Evolutionary conservation across 2,888 invertebrate species (phyloP).

Genomic region (Bellardia pandia): DNA sequence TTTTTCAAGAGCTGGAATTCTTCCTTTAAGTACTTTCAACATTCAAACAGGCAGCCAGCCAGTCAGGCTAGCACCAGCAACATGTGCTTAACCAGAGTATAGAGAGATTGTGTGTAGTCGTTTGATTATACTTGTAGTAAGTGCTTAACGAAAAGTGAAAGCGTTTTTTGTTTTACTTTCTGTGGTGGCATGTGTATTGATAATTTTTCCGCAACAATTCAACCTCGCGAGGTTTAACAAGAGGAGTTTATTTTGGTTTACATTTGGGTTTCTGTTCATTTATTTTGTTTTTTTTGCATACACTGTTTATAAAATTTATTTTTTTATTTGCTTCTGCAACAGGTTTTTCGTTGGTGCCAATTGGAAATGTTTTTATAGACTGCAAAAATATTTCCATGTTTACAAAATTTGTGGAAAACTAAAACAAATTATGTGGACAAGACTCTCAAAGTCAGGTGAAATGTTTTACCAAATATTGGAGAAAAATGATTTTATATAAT

Average conservation of each 20-base stretch:
- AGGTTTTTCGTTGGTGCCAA: slow-evolving; percentile 2
- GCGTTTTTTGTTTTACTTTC: slow-evolving; percentile 64
- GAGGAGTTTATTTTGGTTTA: slow-evolving; percentile 10
- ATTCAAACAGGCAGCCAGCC: slow-evolving; percentile 1
- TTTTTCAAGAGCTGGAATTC: slow-evolving; percentile 39
- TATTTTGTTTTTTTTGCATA: slow-evolving; percentile 40
- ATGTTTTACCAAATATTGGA: too few species aligned
- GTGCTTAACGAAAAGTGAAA: slow-evolving; percentile 70
- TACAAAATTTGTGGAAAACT: too few species aligned
- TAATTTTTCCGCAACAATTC: slow-evolving; percentile 53
- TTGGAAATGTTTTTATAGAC: background rate
- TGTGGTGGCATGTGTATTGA: slow-evolving; percentile 69
- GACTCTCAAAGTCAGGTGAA: too few species aligned
- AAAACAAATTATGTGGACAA: too few species aligned
- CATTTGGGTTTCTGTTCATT: background rate
- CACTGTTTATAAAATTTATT: slow-evolving; percentile 33
- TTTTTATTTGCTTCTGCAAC: slow-evolving; percentile 37
- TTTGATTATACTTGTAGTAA: slow-evolving; percentile 15
- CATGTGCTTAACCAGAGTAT: slow-evolving; percentile 29
- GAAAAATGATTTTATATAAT: too few species aligned
- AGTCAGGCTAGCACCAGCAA: slow-evolving; percentile 16
- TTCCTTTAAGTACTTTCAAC: slow-evolving; percentile 61
- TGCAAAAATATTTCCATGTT: background rate
- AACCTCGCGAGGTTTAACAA: slow-evolving; percentile 30
- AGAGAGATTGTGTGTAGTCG: background rate